phyloP scores from a whole-genome alignment of 2,113 vertebrate species.

The Antechinus flavipes region DNA sequence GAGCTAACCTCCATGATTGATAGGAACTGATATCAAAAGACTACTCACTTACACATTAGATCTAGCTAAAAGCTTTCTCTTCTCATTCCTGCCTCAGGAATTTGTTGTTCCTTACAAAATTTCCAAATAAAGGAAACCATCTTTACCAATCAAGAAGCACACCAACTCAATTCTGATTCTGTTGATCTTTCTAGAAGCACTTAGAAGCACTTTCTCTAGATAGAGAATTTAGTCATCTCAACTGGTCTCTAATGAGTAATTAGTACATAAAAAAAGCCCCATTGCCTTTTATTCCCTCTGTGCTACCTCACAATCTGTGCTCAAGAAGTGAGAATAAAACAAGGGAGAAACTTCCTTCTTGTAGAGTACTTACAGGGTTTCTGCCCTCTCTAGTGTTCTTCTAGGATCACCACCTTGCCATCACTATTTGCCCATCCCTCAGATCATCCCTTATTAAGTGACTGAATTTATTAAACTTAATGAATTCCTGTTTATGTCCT shows the following conservation, averaged over 20 bases:
- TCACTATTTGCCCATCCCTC: background rate
- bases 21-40: background rate
- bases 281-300: background rate
- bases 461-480: background rate
- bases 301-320: background rate
- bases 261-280: background rate
- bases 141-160: background rate
- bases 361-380: background rate
- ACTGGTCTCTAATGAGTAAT: background rate
- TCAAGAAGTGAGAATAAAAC: background rate
- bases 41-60: background rate
- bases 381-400: background rate
- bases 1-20: background rate
- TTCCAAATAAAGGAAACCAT: background rate
- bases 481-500: background rate
- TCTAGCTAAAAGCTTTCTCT: background rate
- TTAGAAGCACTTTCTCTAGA: background rate
- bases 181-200: background rate
- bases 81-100: background rate
- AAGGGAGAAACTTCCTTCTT: background rate
- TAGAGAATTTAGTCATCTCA: background rate
- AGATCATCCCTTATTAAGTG: background rate
- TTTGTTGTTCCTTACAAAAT: background rate
- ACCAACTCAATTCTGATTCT: background rate
- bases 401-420: background rate